These are phyloP conservation scores for Abrostola triplasia DNA, from an alignment of 2,888 invertebrate genomes.

Conservation along the genomic window DNA sequence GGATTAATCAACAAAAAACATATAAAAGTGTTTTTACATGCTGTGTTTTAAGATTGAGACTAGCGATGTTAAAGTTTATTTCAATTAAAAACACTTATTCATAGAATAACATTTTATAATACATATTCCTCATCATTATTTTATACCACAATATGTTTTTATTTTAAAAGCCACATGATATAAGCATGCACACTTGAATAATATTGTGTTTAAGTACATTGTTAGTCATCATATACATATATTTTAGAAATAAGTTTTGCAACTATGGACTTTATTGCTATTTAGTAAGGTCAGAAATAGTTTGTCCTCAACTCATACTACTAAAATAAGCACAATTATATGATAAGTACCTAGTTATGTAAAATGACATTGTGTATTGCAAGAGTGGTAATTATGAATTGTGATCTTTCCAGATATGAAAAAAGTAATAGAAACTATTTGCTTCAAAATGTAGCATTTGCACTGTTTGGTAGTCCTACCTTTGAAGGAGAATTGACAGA, in stretches of 20 bases:
- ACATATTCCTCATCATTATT: background rate
- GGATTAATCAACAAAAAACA: too few species aligned
- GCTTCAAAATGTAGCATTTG: conserved; percentile 87
- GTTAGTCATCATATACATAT: background rate
- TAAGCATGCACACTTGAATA: background rate
- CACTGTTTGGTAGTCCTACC: conserved; percentile 86
- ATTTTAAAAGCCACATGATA: background rate
- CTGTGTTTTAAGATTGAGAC: too few species aligned
- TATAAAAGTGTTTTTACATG: too few species aligned
- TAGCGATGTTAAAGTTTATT: too few species aligned
- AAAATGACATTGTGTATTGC: too few species aligned
- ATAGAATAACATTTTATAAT: too few species aligned
- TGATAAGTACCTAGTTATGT: background rate
- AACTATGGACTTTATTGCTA: background rate
- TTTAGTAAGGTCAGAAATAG: background rate
- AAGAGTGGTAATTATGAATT: too few species aligned
- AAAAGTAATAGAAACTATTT: conserved; percentile 82
- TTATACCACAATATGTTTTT: background rate
- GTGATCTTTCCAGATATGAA: conserved; percentile 81
- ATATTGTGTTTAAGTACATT: background rate
- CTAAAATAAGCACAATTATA: background rate
- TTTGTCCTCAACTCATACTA: background rate
- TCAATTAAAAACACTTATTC: too few species aligned
- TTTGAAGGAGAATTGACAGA: conserved; percentile 74
- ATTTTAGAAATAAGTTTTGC: background rate